Conservation (phyloP, 2,113 vertebrate species). For the Herpailurus yagouaroundi region DNA sequence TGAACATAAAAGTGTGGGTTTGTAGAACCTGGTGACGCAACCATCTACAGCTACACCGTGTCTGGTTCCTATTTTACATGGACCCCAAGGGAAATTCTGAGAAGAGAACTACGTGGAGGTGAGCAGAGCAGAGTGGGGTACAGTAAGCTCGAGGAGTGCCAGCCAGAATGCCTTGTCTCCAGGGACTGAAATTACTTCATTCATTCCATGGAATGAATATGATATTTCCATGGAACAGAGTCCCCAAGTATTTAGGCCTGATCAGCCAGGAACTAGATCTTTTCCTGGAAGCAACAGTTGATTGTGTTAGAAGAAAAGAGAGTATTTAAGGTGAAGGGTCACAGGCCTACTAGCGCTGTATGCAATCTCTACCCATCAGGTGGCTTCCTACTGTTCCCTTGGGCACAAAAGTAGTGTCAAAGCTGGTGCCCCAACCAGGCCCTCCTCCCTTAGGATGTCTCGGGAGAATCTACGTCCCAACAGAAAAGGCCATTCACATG, state of each 20-base stretch:
- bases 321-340: not conserved
- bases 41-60: conserved; percentile 67
- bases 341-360: too few relatives aligned
- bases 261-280: not conserved
- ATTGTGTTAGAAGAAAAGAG: not conserved
- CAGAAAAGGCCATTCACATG: not conserved
- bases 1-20: conserved; percentile 74
- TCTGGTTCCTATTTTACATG: conserved; percentile 66
- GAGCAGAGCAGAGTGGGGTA: not conserved
- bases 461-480: not conserved
- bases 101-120: conserved; percentile 82
- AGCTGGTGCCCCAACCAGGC: not conserved
- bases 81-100: conserved; percentile 79
- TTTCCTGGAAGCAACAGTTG: not conserved
- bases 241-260: not conserved
- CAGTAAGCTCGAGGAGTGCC: not conserved
- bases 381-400: too few relatives aligned
- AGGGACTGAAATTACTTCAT: not conserved
- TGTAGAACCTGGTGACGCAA: conserved; percentile 62
- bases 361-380: not conserved
- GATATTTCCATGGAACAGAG: not conserved
- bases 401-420: not conserved
- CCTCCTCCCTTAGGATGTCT: not conserved
- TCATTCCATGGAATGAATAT: not conserved
- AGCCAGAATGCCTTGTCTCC: not conserved